These are phyloP conservation scores for Epizoanthus illoricatus DNA, from an alignment of 92 coral and sea anemone genomes.

Conservation along the genomic window DNA sequence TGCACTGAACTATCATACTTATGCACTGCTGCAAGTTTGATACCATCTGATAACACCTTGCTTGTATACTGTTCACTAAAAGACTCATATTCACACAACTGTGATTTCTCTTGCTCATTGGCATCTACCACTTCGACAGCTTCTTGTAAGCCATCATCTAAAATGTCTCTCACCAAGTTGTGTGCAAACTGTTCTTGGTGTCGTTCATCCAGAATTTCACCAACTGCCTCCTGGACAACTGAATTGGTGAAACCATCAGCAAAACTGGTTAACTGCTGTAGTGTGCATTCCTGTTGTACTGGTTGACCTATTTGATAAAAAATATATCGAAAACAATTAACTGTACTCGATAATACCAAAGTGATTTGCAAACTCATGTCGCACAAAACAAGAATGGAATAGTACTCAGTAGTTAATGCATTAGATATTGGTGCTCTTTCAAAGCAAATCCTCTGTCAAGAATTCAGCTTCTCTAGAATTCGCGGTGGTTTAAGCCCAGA, in stretches of 20 bases:
- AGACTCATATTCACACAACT: slow-evolving; percentile 45
- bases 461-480: neutral
- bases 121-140: slow-evolving; percentile 47
- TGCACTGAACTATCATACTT: slow-evolving; percentile 9
- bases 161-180: slow-evolving; percentile 62
- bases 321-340: slow-evolving; percentile 4
- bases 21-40: slow-evolving; percentile 31
- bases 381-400: neutral
- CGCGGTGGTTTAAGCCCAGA: neutral
- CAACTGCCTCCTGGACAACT: slow-evolving; percentile 63
- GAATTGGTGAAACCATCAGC: slow-evolving; percentile 61
- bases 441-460: neutral
- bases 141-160: slow-evolving; percentile 52
- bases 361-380: neutral
- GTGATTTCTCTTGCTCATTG: slow-evolving; percentile 41
- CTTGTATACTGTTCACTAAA: slow-evolving; percentile 47
- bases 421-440: neutral
- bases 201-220: slow-evolving; percentile 44
- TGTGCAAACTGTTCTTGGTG: slow-evolving; percentile 62
- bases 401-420: neutral
- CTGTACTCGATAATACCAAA: neutral
- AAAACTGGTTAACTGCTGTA: slow-evolving; percentile 58
- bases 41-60: slow-evolving; percentile 18
- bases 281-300: neutral
- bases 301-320: slow-evolving; percentile 18